These are phyloP conservation scores for Zaprionus lachaisei DNA, from an alignment of 1,140 invertebrate species.

Conservation along the genomic window DNA sequence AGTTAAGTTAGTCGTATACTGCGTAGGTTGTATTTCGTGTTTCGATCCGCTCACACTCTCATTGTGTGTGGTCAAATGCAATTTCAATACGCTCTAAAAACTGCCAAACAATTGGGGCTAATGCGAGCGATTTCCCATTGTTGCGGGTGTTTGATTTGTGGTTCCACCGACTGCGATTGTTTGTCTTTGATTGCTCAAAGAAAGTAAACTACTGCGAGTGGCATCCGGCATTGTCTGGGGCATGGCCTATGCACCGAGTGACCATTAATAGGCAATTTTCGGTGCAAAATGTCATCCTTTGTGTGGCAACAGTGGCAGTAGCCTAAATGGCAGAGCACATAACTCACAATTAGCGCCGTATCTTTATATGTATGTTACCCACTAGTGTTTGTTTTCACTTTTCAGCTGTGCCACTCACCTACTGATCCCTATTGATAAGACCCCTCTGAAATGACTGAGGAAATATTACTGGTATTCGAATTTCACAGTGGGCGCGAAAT, in stretches of 20 bases:
- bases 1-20: background rate
- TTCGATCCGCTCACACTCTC: conserved; percentile 16
- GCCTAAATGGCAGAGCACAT: conserved; percentile 31
- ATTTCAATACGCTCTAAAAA: conserved; percentile 35
- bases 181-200: conserved; percentile 53
- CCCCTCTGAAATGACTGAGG: conserved; percentile 23
- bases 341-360: conserved; percentile 61
- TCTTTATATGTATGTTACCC: conserved; percentile 11
- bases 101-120: conserved; percentile 72
- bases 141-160: conserved; percentile 74
- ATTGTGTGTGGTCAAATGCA: conserved; percentile 58
- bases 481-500: conserved; percentile 41
- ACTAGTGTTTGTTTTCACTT: conserved; percentile 21
- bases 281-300: conserved; percentile 66
- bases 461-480: conserved; percentile 56
- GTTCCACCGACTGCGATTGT: conserved; percentile 65
- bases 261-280: conserved; percentile 73
- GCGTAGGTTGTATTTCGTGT: background rate
- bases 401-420: conserved; percentile 58
- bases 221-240: conserved; percentile 52
- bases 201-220: conserved; percentile 48
- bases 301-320: conserved; percentile 56
- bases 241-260: conserved; percentile 47
- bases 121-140: conserved; percentile 72
- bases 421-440: conserved; percentile 71